Evolutionary conservation across 1,140 invertebrate species (phyloP).

Genomic region (Drosophila kurseongensis): DNA sequence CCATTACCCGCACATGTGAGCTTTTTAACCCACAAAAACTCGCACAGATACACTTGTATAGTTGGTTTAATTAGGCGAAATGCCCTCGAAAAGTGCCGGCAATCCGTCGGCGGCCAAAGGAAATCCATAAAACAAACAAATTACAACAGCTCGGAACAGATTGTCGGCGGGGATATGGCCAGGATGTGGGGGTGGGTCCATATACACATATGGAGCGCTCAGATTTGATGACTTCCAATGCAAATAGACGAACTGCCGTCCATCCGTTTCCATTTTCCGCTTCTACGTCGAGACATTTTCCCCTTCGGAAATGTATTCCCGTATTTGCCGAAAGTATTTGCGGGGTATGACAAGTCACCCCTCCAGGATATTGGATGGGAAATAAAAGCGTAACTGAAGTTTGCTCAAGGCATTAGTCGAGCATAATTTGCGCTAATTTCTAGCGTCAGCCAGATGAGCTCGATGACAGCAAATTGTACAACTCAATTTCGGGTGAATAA

Average conservation of each 20-base stretch:
- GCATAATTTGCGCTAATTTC: constrained; percentile 82
- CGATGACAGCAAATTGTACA: constrained; percentile 53
- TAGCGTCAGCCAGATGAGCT: constrained; percentile 31
- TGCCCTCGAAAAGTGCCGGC: constrained; percentile 42
- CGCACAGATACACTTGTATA: constrained; percentile 21
- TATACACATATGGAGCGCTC: constrained; percentile 34
- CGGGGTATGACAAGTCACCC: constrained; percentile 47
- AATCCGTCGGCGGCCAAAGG: constrained; percentile 12
- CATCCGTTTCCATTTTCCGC: not conserved
- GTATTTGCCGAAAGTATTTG: constrained; percentile 46
- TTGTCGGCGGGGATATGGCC: constrained; percentile 28
- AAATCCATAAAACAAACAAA: constrained; percentile 81
- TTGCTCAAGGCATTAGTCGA: constrained; percentile 70
- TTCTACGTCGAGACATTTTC: not conserved
- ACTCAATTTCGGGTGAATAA: constrained; percentile 55
- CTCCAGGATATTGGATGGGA: constrained; percentile 17
- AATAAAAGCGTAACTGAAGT: constrained; percentile 30
- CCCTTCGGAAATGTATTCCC: constrained; percentile 1
- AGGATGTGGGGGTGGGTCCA: constrained; percentile 6
- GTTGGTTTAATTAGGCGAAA: constrained; percentile 77
- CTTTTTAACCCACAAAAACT: constrained; percentile 17
- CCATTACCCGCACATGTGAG: constrained; percentile 44
- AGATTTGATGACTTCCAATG: constrained; percentile 48
- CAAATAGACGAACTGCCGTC: constrained; percentile 49
- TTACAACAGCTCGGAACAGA: constrained; percentile 67